Conservation (phyloP, 2,113 vertebrate genomes). For the human (Homo sapiens) region GRCh38 chr11:33393001-33393500, state of each 20-base stretch:
- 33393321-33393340: background rate
- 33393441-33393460: background rate
- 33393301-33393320: background rate
- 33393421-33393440: background rate
- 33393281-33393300: background rate
- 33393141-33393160: background rate
- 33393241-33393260: background rate
- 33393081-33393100: background rate
- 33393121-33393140: background rate
- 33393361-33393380: too few relatives aligned
- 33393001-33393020: background rate
- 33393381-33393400: background rate
- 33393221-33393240: background rate
- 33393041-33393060: background rate
- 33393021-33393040: background rate
- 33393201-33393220: background rate
- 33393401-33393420: background rate
- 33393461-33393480: background rate
- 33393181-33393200: background rate
- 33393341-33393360: background rate
- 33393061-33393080: background rate
- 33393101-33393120: background rate
- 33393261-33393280: background rate
- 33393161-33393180: background rate
- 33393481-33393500: background rate